Evolutionary conservation across 2,797 vertebrate genomes (phyloP).

Genomic region (Myiotriccus ornatus): DNA sequence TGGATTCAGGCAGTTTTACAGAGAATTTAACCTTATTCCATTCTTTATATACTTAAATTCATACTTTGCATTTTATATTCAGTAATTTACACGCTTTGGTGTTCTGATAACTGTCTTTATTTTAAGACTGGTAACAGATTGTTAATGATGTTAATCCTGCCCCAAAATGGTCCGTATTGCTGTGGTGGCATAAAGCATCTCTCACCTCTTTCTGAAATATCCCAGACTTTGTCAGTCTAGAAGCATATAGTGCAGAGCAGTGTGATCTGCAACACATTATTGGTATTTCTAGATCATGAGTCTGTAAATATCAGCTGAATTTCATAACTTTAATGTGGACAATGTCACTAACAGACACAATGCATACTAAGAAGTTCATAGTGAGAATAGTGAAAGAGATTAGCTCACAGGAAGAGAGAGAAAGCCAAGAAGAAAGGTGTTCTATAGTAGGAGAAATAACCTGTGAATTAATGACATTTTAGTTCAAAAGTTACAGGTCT

Average conservation of each 20-base stretch:
- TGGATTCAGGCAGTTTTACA: neutral
- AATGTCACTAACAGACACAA: neutral
- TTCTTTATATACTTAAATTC: neutral
- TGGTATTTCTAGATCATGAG: neutral
- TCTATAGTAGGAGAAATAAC: neutral
- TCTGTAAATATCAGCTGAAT: neutral
- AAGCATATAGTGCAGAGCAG: neutral
- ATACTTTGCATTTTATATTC: neutral
- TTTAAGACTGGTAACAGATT: neutral
- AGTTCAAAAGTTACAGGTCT: conserved; percentile 37
- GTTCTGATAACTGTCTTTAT: neutral
- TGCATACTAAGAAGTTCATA: neutral
- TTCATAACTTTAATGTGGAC: neutral
- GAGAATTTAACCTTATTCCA: neutral
- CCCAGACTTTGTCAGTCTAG: neutral
- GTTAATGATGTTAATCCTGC: neutral
- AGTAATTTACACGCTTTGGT: neutral
- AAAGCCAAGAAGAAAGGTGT: neutral
- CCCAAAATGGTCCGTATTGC: neutral
- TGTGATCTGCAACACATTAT: neutral
- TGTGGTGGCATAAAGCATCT: neutral
- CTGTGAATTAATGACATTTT: conserved; percentile 22
- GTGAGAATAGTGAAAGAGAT: neutral
- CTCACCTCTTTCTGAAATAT: neutral
- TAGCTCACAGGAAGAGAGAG: neutral